Percentiles rank a stretch among this genome's conserved stretches.
Conservation (phyloP, 2,113 vertebrate species). For the Gadus macrocephalus region DNA sequence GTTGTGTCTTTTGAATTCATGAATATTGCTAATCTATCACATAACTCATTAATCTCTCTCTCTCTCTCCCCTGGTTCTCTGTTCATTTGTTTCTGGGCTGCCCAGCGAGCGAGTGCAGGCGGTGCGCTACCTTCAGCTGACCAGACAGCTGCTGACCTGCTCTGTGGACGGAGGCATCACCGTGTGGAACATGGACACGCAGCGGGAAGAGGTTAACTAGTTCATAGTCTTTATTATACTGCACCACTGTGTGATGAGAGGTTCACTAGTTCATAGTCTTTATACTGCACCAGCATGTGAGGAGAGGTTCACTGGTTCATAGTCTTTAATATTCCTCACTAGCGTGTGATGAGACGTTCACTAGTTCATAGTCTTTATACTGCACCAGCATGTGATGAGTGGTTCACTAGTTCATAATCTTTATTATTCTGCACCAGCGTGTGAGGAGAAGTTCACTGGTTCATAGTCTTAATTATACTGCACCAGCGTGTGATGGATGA, state of each 20-base stretch:
- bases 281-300: constrained; percentile 48
- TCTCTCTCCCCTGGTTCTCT: background rate
- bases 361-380: background rate
- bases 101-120: constrained; percentile 91
- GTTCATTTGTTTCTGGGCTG: background rate
- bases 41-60: background rate
- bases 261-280: background rate
- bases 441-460: too few relatives aligned
- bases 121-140: constrained; percentile 85
- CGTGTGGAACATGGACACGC: constrained; percentile 97
- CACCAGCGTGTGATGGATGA: too few relatives aligned
- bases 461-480: too few relatives aligned
- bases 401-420: too few relatives aligned
- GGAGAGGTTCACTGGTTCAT: background rate
- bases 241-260: constrained; percentile 48
- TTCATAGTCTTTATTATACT: background rate
- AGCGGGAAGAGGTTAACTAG: constrained; percentile 85
- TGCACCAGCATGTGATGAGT: too few relatives aligned
- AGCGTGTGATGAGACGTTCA: constrained; percentile 47
- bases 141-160: constrained; percentile 89
- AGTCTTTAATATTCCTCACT: background rate
- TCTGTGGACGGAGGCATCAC: constrained; percentile 92
- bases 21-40: background rate
- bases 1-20: too few relatives aligned
- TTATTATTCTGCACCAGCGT: too few relatives aligned